Evolutionary conservation across 2,888 invertebrate genomes (phyloP).

Genomic region (Exocentrus adspersus): DNA sequence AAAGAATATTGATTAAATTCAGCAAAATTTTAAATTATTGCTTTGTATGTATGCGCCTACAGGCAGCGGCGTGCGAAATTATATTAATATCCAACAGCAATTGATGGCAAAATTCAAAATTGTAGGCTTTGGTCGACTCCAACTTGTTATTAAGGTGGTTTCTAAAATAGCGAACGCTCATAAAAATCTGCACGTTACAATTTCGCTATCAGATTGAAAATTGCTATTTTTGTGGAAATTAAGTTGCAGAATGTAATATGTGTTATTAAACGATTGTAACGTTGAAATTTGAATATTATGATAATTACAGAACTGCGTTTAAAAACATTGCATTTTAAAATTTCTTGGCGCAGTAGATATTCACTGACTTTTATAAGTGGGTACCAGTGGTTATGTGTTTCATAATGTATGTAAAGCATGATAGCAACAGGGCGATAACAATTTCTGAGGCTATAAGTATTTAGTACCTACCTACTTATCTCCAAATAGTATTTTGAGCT

Average conservation of each 20-base stretch:
- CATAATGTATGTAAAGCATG: no score
- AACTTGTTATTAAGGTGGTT: constrained; percentile 58
- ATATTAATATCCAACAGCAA: constrained; percentile 62
- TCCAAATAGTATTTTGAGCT: no score
- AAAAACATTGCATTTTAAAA: constrained; percentile 25
- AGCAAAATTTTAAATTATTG: constrained; percentile 52
- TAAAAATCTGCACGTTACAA: constrained; percentile 58
- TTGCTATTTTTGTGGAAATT: constrained; percentile 64
- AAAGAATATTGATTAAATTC: constrained; percentile 48
- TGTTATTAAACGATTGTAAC: constrained; percentile 57
- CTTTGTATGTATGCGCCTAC: constrained; percentile 48
- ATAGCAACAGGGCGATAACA: no score
- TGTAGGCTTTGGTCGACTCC: constrained; percentile 56
- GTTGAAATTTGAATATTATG: constrained; percentile 57
- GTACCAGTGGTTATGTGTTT: no score
- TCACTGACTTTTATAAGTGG: no score
- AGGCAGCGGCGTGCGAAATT: constrained; percentile 60
- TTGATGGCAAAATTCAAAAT: constrained; percentile 63
- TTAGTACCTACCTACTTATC: no score
- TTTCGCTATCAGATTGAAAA: constrained; percentile 64
- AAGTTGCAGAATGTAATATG: constrained; percentile 60
- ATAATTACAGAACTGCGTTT: constrained; percentile 22
- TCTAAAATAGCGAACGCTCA: constrained; percentile 55
- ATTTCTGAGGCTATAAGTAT: no score
- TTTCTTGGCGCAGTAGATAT: constrained; percentile 2